These are phyloP conservation scores for Timandra comae DNA, from an alignment of 2,888 invertebrate genomes.

Conservation along the genomic window DNA sequence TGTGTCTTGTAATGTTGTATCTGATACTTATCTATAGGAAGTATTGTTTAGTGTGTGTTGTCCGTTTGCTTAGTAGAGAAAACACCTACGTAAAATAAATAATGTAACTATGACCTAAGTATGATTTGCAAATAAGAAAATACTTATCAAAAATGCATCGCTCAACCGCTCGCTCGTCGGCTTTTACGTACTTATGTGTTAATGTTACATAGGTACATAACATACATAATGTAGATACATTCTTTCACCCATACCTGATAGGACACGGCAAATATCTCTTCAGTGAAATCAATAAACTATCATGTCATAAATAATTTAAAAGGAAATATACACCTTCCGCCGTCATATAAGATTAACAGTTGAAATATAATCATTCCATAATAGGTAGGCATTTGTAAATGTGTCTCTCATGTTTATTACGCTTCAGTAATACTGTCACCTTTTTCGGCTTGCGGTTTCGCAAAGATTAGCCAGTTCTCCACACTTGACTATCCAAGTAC, in stretches of 20 bases:
- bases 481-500: constrained; percentile 23
- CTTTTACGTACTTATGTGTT: too few species aligned
- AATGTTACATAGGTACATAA: too few species aligned
- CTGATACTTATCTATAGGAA: constrained; percentile 15
- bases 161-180: too few species aligned
- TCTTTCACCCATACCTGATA: too few species aligned
- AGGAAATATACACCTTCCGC: constrained; percentile 14
- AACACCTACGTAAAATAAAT: too few species aligned
- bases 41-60: background rate
- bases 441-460: constrained; percentile 20
- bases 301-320: background rate
- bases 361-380: constrained; percentile 20
- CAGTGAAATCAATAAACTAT: background rate
- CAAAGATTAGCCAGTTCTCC: constrained; percentile 20
- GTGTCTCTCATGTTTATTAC: constrained; percentile 24
- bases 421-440: constrained; percentile 16
- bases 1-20: constrained; percentile 2
- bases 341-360: constrained; percentile 5
- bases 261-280: too few species aligned
- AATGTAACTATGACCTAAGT: too few species aligned
- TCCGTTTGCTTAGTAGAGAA: constrained; percentile 6
- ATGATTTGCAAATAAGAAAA: too few species aligned
- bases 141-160: too few species aligned
- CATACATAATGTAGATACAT: too few species aligned
- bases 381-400: constrained; percentile 18